A percentile compares a stretch with the other conserved stretches of the same genome.
These are phyloP conservation scores for Alfaro cultratus DNA, from an alignment of 2,797 vertebrate species.

Conservation along the genomic window DNA sequence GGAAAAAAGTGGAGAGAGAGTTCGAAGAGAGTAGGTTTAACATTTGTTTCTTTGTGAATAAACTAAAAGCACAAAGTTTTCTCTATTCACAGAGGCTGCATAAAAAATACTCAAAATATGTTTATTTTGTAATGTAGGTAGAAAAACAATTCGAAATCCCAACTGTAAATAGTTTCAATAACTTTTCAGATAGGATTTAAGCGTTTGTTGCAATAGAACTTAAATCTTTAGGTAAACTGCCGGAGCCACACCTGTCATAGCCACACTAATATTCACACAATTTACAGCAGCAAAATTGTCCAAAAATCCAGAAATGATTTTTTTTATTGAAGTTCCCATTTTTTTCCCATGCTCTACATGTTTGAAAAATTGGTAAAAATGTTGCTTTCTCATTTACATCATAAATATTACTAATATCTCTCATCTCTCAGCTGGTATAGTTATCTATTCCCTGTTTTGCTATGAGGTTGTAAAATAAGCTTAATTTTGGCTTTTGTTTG, in stretches of 20 bases:
- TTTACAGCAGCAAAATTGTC: not conserved
- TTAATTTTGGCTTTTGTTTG: not conserved
- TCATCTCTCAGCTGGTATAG: not conserved
- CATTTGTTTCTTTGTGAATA: not conserved
- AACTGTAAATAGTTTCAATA: not conserved
- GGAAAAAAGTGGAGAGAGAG: constrained; percentile 91
- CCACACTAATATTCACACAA: not conserved
- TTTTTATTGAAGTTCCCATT: not conserved
- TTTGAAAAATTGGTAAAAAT: not conserved
- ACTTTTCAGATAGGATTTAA: not conserved
- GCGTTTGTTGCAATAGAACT: not conserved
- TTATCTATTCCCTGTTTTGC: not conserved
- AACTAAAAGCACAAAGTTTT: not conserved
- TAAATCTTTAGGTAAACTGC: not conserved
- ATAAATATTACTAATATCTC: not conserved
- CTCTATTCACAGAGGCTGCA: not conserved
- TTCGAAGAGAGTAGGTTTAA: constrained; percentile 91
- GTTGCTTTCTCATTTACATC: not conserved
- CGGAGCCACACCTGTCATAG: not conserved
- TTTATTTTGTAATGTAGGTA: not conserved
- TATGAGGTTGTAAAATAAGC: accelerated
- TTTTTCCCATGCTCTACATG: too few relatives aligned
- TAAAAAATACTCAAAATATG: not conserved
- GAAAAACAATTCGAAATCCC: not conserved
- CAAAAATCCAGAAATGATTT: not conserved